Evolutionary conservation across 2,113 vertebrate species (phyloP).

Genomic region (Prionailurus viverrinus): DNA sequence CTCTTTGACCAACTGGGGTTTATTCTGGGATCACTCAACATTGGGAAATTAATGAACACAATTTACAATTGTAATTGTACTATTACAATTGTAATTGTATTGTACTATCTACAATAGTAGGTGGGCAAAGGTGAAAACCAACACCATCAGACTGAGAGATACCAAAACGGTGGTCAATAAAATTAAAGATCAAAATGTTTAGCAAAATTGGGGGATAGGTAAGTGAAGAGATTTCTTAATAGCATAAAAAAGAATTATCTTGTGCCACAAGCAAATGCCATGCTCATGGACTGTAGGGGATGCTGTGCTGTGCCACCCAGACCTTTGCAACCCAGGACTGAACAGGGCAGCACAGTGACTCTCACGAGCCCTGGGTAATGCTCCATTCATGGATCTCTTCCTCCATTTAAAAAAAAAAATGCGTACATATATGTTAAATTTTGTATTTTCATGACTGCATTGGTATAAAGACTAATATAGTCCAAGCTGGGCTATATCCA

Average conservation of each 20-base stretch:
- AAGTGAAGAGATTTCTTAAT: not conserved
- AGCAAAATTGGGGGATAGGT: not conserved
- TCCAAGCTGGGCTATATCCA: not conserved
- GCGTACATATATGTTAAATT: not conserved
- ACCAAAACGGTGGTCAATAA: not conserved
- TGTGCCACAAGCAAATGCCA: not conserved
- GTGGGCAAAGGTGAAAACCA: not conserved
- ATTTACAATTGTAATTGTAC: too few relatives aligned
- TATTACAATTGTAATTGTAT: too few relatives aligned
- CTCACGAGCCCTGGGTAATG: not conserved
- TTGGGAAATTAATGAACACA: not conserved
- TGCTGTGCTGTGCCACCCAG: not conserved
- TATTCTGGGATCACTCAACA: not conserved
- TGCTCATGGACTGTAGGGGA: not conserved
- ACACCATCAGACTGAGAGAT: not conserved
- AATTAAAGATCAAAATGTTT: constrained; percentile 11
- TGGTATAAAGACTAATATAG: not conserved
- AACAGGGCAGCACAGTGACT: not conserved
- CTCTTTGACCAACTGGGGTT: not conserved
- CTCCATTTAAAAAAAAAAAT: not conserved
- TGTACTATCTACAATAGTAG: not conserved
- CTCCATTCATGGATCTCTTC: not conserved
- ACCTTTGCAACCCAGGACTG: not conserved
- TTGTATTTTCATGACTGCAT: not conserved
- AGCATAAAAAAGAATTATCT: not conserved